These are phyloP conservation scores for Heliocidaris tuberculata DNA, from an alignment of 35 echinoderm and acorn worm species.

Conservation along the genomic window DNA sequence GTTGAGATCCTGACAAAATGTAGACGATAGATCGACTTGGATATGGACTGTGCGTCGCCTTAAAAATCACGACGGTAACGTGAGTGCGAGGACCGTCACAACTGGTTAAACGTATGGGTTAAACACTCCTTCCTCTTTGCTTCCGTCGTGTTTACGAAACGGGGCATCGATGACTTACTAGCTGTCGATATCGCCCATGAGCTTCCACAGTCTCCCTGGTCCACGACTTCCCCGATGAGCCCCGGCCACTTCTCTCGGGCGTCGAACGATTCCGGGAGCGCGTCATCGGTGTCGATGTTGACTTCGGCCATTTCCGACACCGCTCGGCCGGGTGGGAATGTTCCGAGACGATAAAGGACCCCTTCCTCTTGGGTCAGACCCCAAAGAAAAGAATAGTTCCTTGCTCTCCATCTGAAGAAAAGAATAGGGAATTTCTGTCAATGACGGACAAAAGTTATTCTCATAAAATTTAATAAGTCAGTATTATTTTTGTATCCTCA, in stretches of 20 bases:
- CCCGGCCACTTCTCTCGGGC: slow-evolving; percentile 81
- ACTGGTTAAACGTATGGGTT: too few relatives aligned
- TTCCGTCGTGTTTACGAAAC: too few relatives aligned
- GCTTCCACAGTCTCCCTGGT: slow-evolving; percentile 92
- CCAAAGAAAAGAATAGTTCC: slow-evolving; percentile 62
- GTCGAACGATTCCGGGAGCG: slow-evolving; percentile 77
- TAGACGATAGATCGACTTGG: too few relatives aligned
- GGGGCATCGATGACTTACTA: slow-evolving; percentile 26
- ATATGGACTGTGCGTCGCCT: too few relatives aligned
- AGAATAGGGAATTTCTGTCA: not conserved
- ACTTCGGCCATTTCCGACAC: slow-evolving; percentile 69
- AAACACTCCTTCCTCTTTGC: too few relatives aligned
- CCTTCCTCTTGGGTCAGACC: slow-evolving; percentile 63
- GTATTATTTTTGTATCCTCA: too few relatives aligned
- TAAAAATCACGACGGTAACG: too few relatives aligned
- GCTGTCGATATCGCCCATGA: slow-evolving; percentile 94
- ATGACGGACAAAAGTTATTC: not conserved
- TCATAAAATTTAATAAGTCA: too few relatives aligned
- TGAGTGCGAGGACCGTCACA: too few relatives aligned
- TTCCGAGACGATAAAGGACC: slow-evolving; percentile 58
- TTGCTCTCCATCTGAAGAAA: slow-evolving; percentile 67
- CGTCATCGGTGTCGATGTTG: slow-evolving; percentile 49
- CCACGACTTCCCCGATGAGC: slow-evolving; percentile 72
- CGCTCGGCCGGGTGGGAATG: slow-evolving; percentile 47
- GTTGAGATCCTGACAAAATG: too few relatives aligned